Conservation (phyloP, 2,797 vertebrate genomes). For the Melanotaenia parkinsoni region DNA sequence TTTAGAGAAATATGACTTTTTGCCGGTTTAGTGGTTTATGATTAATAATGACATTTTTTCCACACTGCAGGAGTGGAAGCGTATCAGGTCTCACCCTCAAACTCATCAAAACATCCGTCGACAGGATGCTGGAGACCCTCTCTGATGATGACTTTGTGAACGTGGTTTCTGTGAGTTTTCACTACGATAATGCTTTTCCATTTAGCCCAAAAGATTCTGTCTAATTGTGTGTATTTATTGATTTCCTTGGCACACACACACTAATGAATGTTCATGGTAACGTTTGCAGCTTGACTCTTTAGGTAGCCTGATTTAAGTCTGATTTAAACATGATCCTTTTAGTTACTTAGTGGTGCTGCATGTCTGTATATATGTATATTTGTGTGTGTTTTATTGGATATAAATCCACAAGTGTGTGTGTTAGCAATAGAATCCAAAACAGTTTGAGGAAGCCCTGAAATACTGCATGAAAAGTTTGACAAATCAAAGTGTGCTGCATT, state of each 20-base stretch:
- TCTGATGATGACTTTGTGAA: slow-evolving; percentile 98
- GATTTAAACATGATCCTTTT: slow-evolving; percentile 45
- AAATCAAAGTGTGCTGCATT: slow-evolving; percentile 28
- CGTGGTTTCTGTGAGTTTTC: slow-evolving; percentile 92
- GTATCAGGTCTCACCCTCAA: slow-evolving; percentile 94
- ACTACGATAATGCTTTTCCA: background rate
- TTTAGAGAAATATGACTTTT: background rate
- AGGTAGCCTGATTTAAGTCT: slow-evolving; percentile 23
- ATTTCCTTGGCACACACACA: background rate
- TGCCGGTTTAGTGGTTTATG: background rate
- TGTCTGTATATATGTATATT: background rate
- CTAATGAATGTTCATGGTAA: slow-evolving; percentile 33
- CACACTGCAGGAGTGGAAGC: slow-evolving; percentile 89
- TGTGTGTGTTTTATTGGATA: slow-evolving; percentile 6
- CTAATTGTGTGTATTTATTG: no score
- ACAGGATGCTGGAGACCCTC: slow-evolving; percentile 94
- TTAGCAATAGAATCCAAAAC: slow-evolving; percentile 28
- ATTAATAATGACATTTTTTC: slow-evolving; percentile 2
- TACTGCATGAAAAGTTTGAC: slow-evolving; percentile 47
- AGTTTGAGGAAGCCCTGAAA: slow-evolving; percentile 34
- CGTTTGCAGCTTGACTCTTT: slow-evolving; percentile 21
- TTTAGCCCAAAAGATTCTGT: background rate
- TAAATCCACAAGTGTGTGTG: slow-evolving; percentile 8
- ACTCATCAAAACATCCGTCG: slow-evolving; percentile 92
- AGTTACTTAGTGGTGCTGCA: slow-evolving; percentile 37